Conservation (phyloP, 2,797 vertebrate genomes). For the Chelon auratus region DNA sequence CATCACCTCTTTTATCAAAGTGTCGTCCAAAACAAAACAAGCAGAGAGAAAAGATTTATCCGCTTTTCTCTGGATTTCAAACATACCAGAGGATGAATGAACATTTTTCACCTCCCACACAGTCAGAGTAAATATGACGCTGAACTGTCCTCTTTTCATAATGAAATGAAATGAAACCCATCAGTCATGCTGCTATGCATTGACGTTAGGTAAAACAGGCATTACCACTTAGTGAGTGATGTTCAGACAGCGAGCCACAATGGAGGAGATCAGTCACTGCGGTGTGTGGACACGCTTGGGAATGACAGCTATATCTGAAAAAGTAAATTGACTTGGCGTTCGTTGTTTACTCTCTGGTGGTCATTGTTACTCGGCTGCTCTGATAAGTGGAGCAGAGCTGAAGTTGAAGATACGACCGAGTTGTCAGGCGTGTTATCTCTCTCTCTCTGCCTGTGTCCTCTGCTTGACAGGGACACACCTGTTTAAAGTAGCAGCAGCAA, state of each 20-base stretch:
- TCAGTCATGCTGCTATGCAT: slow-evolving; percentile 46
- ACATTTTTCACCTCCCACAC: slow-evolving; percentile 33
- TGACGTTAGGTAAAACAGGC: slow-evolving; percentile 44
- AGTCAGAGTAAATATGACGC: slow-evolving; percentile 32
- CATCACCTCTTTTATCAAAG: slow-evolving; percentile 13
- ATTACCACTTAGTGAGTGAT: slow-evolving; percentile 55
- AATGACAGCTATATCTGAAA: slow-evolving; percentile 60
- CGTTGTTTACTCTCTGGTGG: slow-evolving; percentile 54
- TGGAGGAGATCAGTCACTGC: slow-evolving; percentile 62
- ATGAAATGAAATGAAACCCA: slow-evolving; percentile 59
- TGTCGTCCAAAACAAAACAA: slow-evolving; percentile 15
- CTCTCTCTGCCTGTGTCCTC: slow-evolving; percentile 48
- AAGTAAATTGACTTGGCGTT: slow-evolving; percentile 55
- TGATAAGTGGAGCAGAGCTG: slow-evolving; percentile 57
- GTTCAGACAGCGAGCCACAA: slow-evolving; percentile 45
- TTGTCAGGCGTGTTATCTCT: slow-evolving; percentile 26
- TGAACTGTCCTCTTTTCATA: slow-evolving; percentile 24
- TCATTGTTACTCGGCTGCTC: slow-evolving; percentile 46
- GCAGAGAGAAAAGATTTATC: neutral
- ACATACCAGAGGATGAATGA: slow-evolving; percentile 10
- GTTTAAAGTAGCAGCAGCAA: slow-evolving; percentile 56
- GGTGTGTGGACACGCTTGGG: slow-evolving; percentile 8
- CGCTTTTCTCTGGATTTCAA: slow-evolving; percentile 15
- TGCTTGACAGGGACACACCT: slow-evolving; percentile 73
- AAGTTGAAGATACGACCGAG: slow-evolving; percentile 33